Evolutionary conservation across 2,888 invertebrate genomes (phyloP).

Genomic region (Protula sp.): DNA sequence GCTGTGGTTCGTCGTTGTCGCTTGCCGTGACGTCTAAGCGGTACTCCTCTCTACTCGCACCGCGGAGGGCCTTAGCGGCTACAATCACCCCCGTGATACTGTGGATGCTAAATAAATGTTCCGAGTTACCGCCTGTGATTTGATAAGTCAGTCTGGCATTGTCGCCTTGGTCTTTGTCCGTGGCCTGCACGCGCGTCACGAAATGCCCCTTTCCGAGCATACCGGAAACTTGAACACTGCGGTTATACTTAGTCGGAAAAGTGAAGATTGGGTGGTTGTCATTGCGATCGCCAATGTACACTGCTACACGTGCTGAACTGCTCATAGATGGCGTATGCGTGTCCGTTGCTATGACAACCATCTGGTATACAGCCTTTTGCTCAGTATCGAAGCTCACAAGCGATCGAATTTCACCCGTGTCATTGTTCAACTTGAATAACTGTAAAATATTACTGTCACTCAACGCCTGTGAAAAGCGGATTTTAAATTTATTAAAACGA

Average conservation of each 20-base stretch:
- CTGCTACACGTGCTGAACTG: constrained; percentile 11
- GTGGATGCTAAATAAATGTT: constrained; percentile 2
- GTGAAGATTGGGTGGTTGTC: constrained; percentile 18
- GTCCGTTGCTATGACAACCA: constrained; percentile 21
- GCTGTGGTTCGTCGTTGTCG: constrained; percentile 12
- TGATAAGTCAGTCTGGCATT: constrained; percentile 10
- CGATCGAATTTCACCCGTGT: not conserved
- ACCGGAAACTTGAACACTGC: constrained; percentile 6
- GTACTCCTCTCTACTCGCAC: not conserved
- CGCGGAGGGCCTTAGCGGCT: constrained; percentile 4
- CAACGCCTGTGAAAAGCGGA: not conserved
- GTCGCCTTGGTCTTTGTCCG: constrained; percentile 10
- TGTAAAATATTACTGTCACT: not conserved
- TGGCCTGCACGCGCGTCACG: constrained; percentile 8
- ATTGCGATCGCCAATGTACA: constrained; percentile 13
- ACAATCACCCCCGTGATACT: constrained; percentile 10
- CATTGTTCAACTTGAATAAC: not conserved
- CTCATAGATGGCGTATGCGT: constrained; percentile 13
- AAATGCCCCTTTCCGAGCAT: constrained; percentile 4
- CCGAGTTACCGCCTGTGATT: constrained; percentile 6
- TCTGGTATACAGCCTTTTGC: constrained; percentile 16
- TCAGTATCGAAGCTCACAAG: constrained; percentile 9
- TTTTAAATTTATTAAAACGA: not conserved
- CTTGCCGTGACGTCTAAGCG: constrained; percentile 3
- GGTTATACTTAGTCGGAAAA: constrained; percentile 7